Evolutionary conservation across 2,113 vertebrate genomes (phyloP).

Genomic region (Alligator mississippiensis): DNA sequence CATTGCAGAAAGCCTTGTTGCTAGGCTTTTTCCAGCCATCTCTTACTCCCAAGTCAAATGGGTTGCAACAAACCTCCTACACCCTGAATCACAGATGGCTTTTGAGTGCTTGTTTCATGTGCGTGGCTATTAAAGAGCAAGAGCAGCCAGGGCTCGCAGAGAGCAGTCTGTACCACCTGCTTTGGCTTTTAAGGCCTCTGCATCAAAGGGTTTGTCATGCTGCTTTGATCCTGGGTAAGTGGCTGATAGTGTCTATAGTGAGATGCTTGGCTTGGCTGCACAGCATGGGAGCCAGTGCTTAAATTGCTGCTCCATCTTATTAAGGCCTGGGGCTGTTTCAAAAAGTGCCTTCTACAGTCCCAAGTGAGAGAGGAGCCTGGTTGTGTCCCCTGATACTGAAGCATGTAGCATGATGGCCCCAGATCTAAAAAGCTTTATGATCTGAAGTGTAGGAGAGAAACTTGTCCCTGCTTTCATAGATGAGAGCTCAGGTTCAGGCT

Average conservation of each 20-base stretch:
- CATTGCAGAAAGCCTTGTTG: no score
- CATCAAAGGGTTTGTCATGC: not conserved
- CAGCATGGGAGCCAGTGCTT: not conserved
- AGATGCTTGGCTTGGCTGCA: not conserved
- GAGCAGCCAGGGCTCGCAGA: not conserved
- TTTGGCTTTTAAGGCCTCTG: not conserved
- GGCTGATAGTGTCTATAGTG: no score
- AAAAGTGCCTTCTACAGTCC: not conserved
- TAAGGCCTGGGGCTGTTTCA: not conserved
- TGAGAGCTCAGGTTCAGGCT: not conserved
- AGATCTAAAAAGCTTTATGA: not conserved
- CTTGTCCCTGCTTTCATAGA: not conserved
- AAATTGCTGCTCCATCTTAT: not conserved
- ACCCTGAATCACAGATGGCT: not conserved
- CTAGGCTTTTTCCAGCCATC: not conserved
- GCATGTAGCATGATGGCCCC: not conserved
- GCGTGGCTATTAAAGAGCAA: not conserved
- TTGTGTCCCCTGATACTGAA: fast-evolving
- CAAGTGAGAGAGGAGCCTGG: not conserved
- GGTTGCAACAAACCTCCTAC: not conserved
- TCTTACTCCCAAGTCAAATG: not conserved
- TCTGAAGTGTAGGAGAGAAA: not conserved
- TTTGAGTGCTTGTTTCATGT: not conserved
- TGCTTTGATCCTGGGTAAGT: not conserved
- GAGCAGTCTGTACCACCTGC: not conserved